These are phyloP conservation scores for Amphiduros pacificus DNA, from an alignment of 2,888 invertebrate species.

Conservation along the genomic window DNA sequence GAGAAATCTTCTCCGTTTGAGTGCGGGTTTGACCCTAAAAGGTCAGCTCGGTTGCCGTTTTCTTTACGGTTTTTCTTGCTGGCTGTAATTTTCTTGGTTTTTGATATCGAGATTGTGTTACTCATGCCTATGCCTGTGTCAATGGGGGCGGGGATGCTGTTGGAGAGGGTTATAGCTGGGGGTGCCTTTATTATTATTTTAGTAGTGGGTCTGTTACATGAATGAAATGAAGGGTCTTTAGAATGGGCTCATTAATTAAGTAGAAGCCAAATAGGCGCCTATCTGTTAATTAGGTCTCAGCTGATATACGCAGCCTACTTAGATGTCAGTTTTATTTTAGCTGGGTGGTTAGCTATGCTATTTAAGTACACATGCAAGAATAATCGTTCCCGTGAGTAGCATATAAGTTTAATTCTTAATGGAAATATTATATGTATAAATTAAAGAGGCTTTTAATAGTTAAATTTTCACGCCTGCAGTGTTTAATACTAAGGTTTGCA, in stretches of 20 bases:
- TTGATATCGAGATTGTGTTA: constrained; percentile 73
- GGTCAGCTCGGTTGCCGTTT: constrained; percentile 64
- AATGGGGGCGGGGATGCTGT: neutral
- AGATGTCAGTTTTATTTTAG: too few relatives aligned
- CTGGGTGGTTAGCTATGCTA: too few relatives aligned
- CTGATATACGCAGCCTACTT: constrained; percentile 13
- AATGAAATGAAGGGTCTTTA: constrained; percentile 69
- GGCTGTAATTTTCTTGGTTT: constrained; percentile 73
- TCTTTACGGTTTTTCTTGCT: constrained; percentile 70
- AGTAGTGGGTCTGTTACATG: constrained; percentile 64
- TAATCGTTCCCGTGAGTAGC: too few relatives aligned
- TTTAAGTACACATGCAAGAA: too few relatives aligned
- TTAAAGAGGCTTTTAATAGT: constrained; percentile 10
- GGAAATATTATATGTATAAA: too few relatives aligned
- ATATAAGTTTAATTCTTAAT: too few relatives aligned
- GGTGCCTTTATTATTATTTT: constrained; percentile 63
- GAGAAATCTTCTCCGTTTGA: constrained; percentile 64
- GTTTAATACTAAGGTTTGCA: constrained; percentile 10
- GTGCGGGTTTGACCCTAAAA: constrained; percentile 68
- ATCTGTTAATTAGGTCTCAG: constrained; percentile 29
- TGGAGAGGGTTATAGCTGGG: neutral
- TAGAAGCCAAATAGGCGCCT: constrained; percentile 29
- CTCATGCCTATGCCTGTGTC: constrained; percentile 40
- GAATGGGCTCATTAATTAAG: constrained; percentile 58
- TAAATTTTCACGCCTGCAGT: constrained; percentile 23